Conservation (phyloP, 37 sponge, comb jelly and placozoan genomes). For the Corticium candelabrum region DNA sequence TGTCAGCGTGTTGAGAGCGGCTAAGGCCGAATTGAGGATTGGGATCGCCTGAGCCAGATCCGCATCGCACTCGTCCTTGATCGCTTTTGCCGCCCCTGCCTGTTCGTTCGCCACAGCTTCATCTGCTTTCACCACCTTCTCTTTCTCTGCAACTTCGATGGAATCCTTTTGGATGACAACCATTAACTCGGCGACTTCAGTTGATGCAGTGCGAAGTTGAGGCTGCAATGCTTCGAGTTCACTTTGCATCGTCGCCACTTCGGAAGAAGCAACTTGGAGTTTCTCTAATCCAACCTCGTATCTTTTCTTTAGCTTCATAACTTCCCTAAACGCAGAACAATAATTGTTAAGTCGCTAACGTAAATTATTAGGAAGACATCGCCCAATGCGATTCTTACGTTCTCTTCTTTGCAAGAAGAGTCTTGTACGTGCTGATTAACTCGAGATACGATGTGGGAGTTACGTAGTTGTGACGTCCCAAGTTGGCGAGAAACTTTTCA, state of each 20-base stretch:
- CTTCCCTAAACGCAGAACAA: constrained; percentile 67
- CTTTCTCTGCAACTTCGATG: constrained; percentile 86
- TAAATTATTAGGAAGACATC: no score
- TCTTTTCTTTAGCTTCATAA: constrained; percentile 69
- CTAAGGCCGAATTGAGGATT: constrained; percentile 82
- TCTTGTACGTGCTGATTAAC: constrained; percentile 91
- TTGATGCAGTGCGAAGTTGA: constrained; percentile 75
- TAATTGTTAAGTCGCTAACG: no score
- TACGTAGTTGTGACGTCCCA: constrained; percentile 94
- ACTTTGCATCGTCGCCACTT: constrained; percentile 73
- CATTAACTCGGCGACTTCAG: constrained; percentile 93
- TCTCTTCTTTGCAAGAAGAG: constrained; percentile 80
- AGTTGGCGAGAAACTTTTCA: constrained; percentile 34
- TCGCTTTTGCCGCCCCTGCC: constrained; percentile 88
- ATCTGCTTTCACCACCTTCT: constrained; percentile 90
- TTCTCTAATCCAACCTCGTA: constrained; percentile 94
- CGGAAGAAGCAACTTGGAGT: constrained; percentile 62
- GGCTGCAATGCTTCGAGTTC: constrained; percentile 86
- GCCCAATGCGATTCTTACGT: no score
- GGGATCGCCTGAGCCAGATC: constrained; percentile 94
- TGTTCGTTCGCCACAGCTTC: constrained; percentile 94
- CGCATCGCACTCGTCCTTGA: constrained; percentile 97
- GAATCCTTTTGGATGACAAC: constrained; percentile 89
- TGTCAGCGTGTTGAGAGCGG: constrained; percentile 90
- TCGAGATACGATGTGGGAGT: constrained; percentile 98